phyloP scores from a whole-genome alignment of 2,797 vertebrate species.

The Lemur catta region DNA sequence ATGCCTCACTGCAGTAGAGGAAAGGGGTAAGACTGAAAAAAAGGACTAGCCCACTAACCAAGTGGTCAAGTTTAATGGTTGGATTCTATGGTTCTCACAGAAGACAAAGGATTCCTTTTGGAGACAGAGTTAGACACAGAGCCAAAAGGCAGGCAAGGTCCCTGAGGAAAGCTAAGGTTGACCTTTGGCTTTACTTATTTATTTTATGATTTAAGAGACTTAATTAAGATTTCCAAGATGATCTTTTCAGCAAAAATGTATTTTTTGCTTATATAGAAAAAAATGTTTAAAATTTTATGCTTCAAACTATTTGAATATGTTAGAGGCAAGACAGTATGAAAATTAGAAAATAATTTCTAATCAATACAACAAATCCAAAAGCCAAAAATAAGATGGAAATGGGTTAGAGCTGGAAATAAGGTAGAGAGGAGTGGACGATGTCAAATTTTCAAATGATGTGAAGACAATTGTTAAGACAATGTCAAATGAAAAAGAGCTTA shows the following conservation, averaged over 20 bases:
- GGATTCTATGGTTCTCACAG: background rate
- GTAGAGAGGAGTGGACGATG: background rate
- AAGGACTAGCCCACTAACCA: background rate
- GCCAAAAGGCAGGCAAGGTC: background rate
- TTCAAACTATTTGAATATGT: background rate
- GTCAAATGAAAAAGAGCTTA: background rate
- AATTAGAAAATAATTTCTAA: background rate
- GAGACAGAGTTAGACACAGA: background rate
- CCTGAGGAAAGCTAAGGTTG: background rate
- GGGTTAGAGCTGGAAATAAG: background rate
- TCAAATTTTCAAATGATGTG: background rate
- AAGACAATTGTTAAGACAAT: background rate
- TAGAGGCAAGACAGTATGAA: background rate
- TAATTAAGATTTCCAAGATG: background rate
- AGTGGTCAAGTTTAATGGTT: background rate
- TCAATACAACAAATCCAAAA: background rate
- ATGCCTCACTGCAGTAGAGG: background rate
- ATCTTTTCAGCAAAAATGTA: background rate
- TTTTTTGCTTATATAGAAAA: background rate
- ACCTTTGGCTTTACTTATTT: background rate
- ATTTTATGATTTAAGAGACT: background rate
- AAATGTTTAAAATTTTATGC: background rate
- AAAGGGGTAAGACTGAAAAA: background rate
- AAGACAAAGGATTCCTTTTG: background rate
- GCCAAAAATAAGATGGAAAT: background rate